Percentiles rank a stretch among this genome's conserved stretches.
These are phyloP conservation scores for Characodon lateralis DNA, from an alignment of 2,797 vertebrate species.

Conservation along the genomic window DNA sequence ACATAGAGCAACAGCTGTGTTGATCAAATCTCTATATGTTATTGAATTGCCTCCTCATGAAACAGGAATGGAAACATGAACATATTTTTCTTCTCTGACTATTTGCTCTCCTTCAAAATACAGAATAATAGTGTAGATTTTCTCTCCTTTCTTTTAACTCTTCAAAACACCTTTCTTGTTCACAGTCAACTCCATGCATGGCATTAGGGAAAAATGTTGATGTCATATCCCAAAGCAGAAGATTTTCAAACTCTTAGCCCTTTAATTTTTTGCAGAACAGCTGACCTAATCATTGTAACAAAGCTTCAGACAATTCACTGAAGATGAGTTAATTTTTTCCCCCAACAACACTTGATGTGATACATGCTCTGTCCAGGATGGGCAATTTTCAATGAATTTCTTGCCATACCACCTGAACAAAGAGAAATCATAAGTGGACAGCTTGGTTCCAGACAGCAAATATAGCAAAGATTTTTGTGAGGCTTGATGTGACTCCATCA, in stretches of 20 bases:
- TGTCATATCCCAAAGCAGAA: slow-evolving; percentile 14
- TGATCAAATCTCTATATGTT: background rate
- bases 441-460: slow-evolving; percentile 19
- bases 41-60: background rate
- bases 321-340: slow-evolving; percentile 14
- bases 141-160: no score
- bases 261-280: slow-evolving; percentile 3
- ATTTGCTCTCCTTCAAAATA: no score
- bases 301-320: slow-evolving; percentile 32
- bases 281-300: slow-evolving; percentile 18
- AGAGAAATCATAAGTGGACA: slow-evolving; percentile 7
- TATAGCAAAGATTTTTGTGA: slow-evolving; percentile 15
- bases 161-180: slow-evolving; percentile 4
- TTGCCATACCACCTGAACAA: slow-evolving; percentile 5
- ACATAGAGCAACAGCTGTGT: no score
- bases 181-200: background rate
- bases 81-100: background rate
- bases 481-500: slow-evolving; percentile 29
- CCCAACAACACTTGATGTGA: slow-evolving; percentile 14
- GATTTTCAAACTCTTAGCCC: slow-evolving; percentile 6
- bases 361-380: background rate
- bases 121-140: no score
- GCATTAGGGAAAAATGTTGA: background rate
- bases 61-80: background rate
- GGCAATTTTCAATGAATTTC: background rate